Conservation (phyloP, 2,113 vertebrate genomes). For the Corythornis cristatus region DNA sequence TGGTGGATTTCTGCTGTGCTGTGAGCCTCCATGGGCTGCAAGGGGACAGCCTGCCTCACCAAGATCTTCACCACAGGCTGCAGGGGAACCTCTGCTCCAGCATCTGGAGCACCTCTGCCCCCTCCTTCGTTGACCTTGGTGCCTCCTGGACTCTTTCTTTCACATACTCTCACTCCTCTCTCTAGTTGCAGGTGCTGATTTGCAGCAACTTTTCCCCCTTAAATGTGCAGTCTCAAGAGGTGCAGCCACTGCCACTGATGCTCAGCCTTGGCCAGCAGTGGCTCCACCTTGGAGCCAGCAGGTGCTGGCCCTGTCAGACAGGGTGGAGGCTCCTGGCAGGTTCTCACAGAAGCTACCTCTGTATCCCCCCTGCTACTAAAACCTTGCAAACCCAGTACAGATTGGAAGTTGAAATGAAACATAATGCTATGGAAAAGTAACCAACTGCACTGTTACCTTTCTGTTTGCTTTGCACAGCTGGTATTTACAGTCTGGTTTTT, state of each 20-base stretch:
- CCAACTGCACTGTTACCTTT: rapidly evolving
- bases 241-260: not conserved
- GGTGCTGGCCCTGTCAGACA: not conserved
- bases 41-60: too few species aligned
- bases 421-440: not conserved
- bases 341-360: not conserved
- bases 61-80: too few species aligned
- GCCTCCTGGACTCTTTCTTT: not conserved
- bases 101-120: not conserved
- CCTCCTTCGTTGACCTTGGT: not conserved
- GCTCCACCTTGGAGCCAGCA: not conserved
- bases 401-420: not conserved
- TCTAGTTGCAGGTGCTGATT: not conserved
- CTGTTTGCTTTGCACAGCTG: rapidly evolving
- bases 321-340: not conserved
- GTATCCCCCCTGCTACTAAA: not conserved
- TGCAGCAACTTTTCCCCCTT: not conserved
- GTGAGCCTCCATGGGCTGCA: too few species aligned
- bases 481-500: not conserved
- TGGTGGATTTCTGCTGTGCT: too few species aligned
- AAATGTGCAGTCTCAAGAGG: not conserved
- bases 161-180: not conserved
- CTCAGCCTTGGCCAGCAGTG: not conserved
- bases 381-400: not conserved
- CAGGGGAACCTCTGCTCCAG: not conserved